These are phyloP conservation scores for Heliconius hermathena DNA, from an alignment of 1,140 invertebrate genomes.

Conservation along the genomic window DNA sequence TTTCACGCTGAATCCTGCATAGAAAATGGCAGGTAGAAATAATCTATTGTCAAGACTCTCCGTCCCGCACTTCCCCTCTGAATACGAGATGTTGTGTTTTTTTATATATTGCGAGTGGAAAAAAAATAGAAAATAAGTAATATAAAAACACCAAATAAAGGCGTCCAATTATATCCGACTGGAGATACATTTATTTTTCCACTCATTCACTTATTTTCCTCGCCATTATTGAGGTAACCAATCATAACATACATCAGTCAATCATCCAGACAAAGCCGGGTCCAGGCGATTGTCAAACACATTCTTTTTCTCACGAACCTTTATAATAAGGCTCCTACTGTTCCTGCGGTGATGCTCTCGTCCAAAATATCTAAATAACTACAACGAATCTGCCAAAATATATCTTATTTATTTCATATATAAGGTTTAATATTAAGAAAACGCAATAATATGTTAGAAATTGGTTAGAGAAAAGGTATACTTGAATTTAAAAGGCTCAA, in stretches of 20 bases:
- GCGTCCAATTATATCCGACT: constrained; percentile 32
- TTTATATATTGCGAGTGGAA: too few relatives aligned
- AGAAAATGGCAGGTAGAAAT: too few relatives aligned
- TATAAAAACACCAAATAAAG: constrained; percentile 22
- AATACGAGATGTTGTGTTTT: too few relatives aligned
- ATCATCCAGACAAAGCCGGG: constrained; percentile 46
- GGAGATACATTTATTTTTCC: constrained; percentile 35
- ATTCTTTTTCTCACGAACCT: constrained; percentile 46
- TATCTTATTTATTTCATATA: not conserved
- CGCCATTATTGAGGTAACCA: constrained; percentile 38
- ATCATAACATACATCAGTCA: constrained; percentile 47
- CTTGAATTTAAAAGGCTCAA: not conserved
- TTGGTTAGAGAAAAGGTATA: not conserved
- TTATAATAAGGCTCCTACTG: constrained; percentile 50
- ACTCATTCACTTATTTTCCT: constrained; percentile 33
- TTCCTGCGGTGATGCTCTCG: constrained; percentile 19
- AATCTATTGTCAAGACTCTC: too few relatives aligned
- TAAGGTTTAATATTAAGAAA: not conserved
- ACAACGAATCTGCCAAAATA: not conserved
- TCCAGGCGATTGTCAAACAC: constrained; percentile 46
- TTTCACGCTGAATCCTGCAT: too few relatives aligned
- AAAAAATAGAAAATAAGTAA: not conserved
- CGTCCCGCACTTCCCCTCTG: too few relatives aligned
- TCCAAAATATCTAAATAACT: constrained; percentile 1
- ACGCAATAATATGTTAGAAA: not conserved